Conservation (phyloP, 2,113 vertebrate genomes). For the Psophia crepitans region DNA sequence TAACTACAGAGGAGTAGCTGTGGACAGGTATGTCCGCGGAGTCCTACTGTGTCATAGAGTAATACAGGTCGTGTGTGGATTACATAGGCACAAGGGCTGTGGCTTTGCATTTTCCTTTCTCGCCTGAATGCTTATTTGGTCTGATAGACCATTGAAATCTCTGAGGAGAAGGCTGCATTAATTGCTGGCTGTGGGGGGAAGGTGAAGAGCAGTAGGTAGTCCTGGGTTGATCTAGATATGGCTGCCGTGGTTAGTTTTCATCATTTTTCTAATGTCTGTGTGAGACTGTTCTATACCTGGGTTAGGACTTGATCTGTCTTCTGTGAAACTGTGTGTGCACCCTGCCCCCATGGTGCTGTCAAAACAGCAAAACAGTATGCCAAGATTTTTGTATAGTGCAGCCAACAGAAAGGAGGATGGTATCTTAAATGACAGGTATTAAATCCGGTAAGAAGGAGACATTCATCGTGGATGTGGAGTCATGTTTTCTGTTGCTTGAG, state of each 20-base stretch:
- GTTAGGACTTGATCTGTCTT: neutral
- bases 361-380: neutral
- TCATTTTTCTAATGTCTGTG: fast-evolving
- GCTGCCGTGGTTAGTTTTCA: neutral
- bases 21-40: neutral
- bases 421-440: neutral
- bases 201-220: neutral
- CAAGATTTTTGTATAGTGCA: neutral
- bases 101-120: neutral
- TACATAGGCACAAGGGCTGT: neutral
- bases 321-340: neutral
- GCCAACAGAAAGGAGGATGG: neutral
- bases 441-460: neutral
- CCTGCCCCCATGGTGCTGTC: neutral
- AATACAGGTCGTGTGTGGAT: fast-evolving
- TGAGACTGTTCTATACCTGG: neutral
- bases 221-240: neutral
- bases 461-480: neutral
- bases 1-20: neutral
- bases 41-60: neutral
- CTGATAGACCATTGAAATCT: neutral
- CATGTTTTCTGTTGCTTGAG: neutral
- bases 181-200: fast-evolving
- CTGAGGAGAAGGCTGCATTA: neutral
- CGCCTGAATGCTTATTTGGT: neutral